These are phyloP conservation scores for Eulimnadia texana DNA, from an alignment of 1,140 invertebrate genomes.

Conservation along the genomic window DNA sequence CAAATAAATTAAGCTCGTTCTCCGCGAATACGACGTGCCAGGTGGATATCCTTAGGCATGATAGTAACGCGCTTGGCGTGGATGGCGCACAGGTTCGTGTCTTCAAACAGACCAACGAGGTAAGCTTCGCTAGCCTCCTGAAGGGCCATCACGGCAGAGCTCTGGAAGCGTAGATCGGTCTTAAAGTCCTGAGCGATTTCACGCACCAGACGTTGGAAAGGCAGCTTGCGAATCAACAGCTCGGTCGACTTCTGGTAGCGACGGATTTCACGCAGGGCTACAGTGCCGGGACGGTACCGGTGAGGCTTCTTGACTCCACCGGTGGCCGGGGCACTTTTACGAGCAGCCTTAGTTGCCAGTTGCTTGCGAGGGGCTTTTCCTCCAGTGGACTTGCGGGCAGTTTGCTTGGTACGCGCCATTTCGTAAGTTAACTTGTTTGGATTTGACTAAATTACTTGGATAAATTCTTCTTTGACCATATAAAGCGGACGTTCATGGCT, in stretches of 20 bases:
- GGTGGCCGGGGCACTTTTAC: constrained; percentile 68
- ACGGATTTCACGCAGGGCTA: constrained; percentile 67
- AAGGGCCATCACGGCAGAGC: constrained; percentile 56
- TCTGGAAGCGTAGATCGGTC: constrained; percentile 65
- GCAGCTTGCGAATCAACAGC: constrained; percentile 44
- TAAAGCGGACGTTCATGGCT: neutral
- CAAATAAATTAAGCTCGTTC: constrained; percentile 39
- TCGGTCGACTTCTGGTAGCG: constrained; percentile 54
- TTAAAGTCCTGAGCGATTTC: constrained; percentile 70
- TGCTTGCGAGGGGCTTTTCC: constrained; percentile 76
- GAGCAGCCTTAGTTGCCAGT: constrained; percentile 63
- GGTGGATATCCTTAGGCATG: constrained; percentile 47
- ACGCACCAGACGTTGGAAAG: constrained; percentile 68
- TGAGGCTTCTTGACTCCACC: constrained; percentile 66
- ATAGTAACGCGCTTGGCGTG: constrained; percentile 47
- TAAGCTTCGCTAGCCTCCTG: constrained; percentile 45
- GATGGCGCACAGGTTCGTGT: constrained; percentile 45
- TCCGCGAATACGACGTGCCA: constrained; percentile 54
- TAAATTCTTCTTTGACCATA: neutral
- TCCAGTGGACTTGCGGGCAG: constrained; percentile 65
- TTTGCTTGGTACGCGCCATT: constrained; percentile 76
- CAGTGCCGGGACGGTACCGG: constrained; percentile 50
- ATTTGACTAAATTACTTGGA: neutral
- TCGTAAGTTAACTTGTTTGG: no score
- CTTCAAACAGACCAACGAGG: constrained; percentile 70